Conservation (phyloP, 2,113 vertebrate species). For the Capricornis sumatraensis region DNA sequence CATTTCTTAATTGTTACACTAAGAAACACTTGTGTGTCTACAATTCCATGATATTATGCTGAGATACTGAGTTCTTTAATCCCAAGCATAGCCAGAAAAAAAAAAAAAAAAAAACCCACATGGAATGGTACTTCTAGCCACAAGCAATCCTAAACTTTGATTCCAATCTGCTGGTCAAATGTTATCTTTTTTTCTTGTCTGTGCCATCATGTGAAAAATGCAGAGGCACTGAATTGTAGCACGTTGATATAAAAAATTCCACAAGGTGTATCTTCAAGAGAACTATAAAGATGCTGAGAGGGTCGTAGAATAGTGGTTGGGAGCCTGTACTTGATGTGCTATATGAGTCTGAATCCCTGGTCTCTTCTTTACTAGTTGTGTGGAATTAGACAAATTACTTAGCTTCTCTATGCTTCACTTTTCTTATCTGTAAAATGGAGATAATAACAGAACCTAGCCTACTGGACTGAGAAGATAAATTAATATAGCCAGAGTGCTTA, state of each 20-base stretch:
- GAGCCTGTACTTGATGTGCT: neutral
- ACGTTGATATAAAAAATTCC: neutral
- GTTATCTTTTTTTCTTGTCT: neutral
- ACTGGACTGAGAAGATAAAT: neutral
- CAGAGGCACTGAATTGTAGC: neutral
- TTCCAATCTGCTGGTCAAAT: neutral
- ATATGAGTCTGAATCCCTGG: neutral
- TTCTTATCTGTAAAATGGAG: neutral
- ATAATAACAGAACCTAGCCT: neutral
- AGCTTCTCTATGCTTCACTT: neutral
- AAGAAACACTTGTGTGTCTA: neutral
- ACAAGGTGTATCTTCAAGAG: neutral
- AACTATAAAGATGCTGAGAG: neutral
- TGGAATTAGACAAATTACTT: neutral
- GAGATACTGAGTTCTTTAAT: neutral
- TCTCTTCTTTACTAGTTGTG: neutral
- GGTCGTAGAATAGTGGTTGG: accelerated
- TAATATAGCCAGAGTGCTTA: neutral
- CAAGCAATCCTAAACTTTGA: neutral
- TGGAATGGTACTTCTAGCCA: neutral
- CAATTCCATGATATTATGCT: neutral
- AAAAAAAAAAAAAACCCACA: neutral
- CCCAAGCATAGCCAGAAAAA: neutral
- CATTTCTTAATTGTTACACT: neutral
- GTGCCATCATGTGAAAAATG: neutral